Base-by-base conservation (phyloP, 1,140 invertebrate genomes). In the Aradophagus sp. region DNA sequence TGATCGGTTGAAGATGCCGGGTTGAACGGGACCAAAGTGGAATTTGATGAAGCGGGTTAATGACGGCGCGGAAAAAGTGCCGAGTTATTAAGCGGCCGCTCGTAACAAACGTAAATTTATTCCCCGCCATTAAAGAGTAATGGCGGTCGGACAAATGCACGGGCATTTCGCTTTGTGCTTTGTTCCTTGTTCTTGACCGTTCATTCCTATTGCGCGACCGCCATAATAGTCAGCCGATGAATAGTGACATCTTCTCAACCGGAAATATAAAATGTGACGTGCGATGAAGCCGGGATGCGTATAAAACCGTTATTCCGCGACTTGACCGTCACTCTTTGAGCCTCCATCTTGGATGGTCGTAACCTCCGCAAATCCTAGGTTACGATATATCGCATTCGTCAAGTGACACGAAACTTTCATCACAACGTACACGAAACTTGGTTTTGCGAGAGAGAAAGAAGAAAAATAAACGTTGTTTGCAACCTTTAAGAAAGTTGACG, bases 221-320 rank as follows among this genome's bases (percentile, higher is more conserved):
- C 23, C 44, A 34, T 56, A 58, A 56, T 63, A 45, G 47, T 17
- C 17, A 15, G 13, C 31, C 32, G 47, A 59, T 68, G 63, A 56
- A 58, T 42, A 45, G 35, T 32, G 73, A 67, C 68, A 70, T 76
- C 53, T 76, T 52, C 59, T 52, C 71, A 50, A 59, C 61, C 73
- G 74, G 74, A 74, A 74, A 67, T 74, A 73, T 75, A 71, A 75
- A 77, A 73, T 55, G 59, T 50, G 42, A 66, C 47, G 41, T 42
- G 39, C 41, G 48, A 44, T 44, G 39, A 55, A 59, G 32, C 35
- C n/a, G 29, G 59, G 42, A 41, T 66, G 48, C 62, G 67, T 56
- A 59, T 56, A 56, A 62, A 65, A 63, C 48, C 66, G 66, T 62
- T 70, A 55, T 70, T 31, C 47, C 32, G 50, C 44, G 56, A 41